Evolutionary conservation across 2,113 vertebrate genomes (phyloP).

Genomic region (Sceloporus tristichus): DNA sequence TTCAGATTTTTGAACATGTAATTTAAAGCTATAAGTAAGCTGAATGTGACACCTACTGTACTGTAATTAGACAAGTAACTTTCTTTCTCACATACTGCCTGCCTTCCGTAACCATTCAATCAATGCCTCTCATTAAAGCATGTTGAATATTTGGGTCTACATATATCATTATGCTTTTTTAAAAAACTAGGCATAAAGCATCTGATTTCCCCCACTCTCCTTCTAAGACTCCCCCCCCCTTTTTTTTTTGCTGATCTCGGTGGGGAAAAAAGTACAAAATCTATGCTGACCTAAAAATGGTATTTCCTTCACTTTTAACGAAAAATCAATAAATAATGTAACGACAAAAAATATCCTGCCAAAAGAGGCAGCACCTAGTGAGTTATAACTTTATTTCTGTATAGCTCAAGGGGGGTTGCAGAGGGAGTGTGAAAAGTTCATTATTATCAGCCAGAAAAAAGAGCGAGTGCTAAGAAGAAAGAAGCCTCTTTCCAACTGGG

Average conservation of each 20-base stretch:
- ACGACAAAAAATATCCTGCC: slow-evolving; percentile 64
- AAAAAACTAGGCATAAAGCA: slow-evolving; percentile 46
- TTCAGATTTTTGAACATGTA: slow-evolving; percentile 46
- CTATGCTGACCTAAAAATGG: slow-evolving; percentile 63
- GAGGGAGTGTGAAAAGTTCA: slow-evolving; percentile 95
- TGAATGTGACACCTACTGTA: not conserved
- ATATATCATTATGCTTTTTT: slow-evolving; percentile 38
- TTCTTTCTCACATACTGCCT: not conserved
- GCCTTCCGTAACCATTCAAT: slow-evolving; percentile 32
- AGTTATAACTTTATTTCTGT: slow-evolving; percentile 83
- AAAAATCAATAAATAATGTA: slow-evolving; percentile 68
- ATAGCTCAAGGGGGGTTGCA: slow-evolving; percentile 82
- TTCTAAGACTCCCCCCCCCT: not conserved
- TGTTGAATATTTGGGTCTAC: slow-evolving; percentile 47
- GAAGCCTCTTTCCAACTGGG: slow-evolving; percentile 83
- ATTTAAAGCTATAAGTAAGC: slow-evolving; percentile 33
- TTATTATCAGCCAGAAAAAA: slow-evolving; percentile 86
- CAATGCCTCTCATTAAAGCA: slow-evolving; percentile 29
- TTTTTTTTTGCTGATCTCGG: slow-evolving; percentile 41
- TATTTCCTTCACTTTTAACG: slow-evolving; percentile 57
- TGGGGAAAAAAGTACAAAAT: slow-evolving; percentile 58
- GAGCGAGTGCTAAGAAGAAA: slow-evolving; percentile 85
- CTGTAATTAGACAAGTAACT: not conserved
- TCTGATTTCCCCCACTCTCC: slow-evolving; percentile 52
- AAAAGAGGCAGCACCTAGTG: slow-evolving; percentile 76